Conservation (phyloP, 2,888 invertebrate genomes). For the Drosophila anomalata region DNA sequence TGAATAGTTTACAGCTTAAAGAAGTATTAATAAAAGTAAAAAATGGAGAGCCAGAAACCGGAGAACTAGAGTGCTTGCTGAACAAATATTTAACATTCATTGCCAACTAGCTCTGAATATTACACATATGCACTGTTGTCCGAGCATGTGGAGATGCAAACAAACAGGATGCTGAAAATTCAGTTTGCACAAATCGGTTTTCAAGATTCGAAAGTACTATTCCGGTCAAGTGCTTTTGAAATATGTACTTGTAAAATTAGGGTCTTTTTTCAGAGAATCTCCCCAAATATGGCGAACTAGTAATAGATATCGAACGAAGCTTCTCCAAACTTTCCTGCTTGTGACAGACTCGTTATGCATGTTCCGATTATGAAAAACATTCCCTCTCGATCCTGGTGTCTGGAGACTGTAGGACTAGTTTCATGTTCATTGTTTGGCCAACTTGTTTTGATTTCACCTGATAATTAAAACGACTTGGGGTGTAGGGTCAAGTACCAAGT, state of each 20-base stretch:
- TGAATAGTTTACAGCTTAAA: not conserved
- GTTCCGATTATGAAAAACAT: constrained; percentile 18
- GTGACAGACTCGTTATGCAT: constrained; percentile 37
- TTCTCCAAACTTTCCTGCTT: not conserved
- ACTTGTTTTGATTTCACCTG: constrained; percentile 54
- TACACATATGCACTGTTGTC: constrained; percentile 46
- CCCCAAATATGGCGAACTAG: not conserved
- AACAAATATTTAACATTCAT: constrained; percentile 56
- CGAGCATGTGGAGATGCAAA: constrained; percentile 14
- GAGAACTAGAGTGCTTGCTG: not conserved
- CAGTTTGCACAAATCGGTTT: constrained; percentile 19
- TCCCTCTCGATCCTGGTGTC: constrained; percentile 11
- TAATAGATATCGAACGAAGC: constrained; percentile 11
- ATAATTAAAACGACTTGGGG: constrained; percentile 65
- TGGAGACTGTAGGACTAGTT: constrained; percentile 1
- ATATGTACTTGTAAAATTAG: constrained; percentile 18
- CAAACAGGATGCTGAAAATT: constrained; percentile 8
- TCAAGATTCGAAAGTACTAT: constrained; percentile 13
- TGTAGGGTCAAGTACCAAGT: constrained; percentile 20
- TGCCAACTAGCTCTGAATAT: constrained; percentile 41
- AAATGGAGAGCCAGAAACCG: not conserved
- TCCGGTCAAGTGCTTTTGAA: constrained; percentile 7
- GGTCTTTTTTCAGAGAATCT: constrained; percentile 6
- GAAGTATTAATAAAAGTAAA: not conserved
- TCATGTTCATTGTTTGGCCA: constrained; percentile 15